phyloP scores from a whole-genome alignment of 2,113 vertebrate genomes.

The Mixornis gularis region DNA sequence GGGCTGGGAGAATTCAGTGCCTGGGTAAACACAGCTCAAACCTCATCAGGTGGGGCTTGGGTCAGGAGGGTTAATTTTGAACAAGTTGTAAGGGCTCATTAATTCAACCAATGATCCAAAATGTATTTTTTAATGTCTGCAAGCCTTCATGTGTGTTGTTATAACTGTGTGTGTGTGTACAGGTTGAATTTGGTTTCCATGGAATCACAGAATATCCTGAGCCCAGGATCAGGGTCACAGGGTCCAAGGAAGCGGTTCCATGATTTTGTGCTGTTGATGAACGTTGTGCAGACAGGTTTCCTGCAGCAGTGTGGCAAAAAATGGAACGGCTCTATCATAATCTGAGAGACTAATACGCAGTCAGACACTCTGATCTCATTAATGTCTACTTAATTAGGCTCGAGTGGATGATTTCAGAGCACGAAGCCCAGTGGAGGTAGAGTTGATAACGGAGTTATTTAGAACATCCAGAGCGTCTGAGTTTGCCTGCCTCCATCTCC shows the following conservation, averaged over 20 bases:
- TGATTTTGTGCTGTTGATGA: neutral
- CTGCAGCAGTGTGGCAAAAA: neutral
- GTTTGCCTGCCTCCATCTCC: neutral
- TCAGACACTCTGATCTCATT: neutral
- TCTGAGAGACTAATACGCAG: neutral
- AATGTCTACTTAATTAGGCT: neutral
- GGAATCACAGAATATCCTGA: neutral
- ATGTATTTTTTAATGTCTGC: fast-evolving
- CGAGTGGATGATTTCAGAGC: neutral
- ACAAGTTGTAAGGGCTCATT: neutral
- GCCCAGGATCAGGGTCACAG: neutral
- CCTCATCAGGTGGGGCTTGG: neutral
- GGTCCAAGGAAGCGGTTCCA: fast-evolving
- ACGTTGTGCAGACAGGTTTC: fast-evolving
- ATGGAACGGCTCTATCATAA: fast-evolving
- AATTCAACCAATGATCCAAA: neutral
- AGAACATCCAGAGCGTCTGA: neutral
- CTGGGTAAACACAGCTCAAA: neutral
- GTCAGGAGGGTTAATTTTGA: neutral
- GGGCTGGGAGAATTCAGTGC: neutral
- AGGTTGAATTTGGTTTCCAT: neutral
- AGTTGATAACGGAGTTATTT: neutral
- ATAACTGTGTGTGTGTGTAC: neutral
- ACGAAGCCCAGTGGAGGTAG: neutral
- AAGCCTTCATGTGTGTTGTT: neutral